Percentiles rank a stretch among this genome's conserved stretches.
phyloP scores from a whole-genome alignment of 2,888 invertebrate genomes.

The Autographa gamma region DNA sequence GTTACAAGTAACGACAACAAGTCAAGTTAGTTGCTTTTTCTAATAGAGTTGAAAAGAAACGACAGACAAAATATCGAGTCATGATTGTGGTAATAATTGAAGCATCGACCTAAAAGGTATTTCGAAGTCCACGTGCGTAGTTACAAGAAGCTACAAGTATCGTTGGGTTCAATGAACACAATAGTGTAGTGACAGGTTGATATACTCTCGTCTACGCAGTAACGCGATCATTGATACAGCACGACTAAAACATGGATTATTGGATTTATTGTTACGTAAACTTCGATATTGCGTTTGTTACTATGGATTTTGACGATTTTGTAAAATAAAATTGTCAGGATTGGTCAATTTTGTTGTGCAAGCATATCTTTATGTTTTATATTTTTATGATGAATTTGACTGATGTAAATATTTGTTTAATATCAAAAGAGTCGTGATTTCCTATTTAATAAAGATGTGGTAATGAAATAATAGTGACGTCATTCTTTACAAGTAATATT shows the following conservation, averaged over 20 bases:
- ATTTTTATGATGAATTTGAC: neutral
- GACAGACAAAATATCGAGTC: conserved; percentile 8
- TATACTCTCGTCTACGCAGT: conserved; percentile 23
- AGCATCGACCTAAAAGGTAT: conserved; percentile 1
- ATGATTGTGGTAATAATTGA: neutral
- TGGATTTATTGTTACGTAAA: neutral
- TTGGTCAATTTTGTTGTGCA: no score
- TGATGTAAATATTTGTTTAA: no score
- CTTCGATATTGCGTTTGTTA: neutral
- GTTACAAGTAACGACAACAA: conserved; percentile 40
- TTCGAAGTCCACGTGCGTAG: conserved; percentile 9
- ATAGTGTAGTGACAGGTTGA: conserved; percentile 49
- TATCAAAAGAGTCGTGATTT: no score
- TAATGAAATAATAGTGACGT: conserved; percentile 26
- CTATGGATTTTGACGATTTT: no score
- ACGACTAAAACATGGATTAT: neutral
- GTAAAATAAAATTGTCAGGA: no score
- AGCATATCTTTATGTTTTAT: no score
- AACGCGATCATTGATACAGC: conserved; percentile 1
- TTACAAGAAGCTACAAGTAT: conserved; percentile 27
- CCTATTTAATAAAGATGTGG: neutral
- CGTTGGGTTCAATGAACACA: conserved; percentile 44
- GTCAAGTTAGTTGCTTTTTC: conserved; percentile 39
- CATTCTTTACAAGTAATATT: conserved; percentile 31
- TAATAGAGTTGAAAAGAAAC: conserved; percentile 26